Evolutionary conservation across 2,797 vertebrate genomes (phyloP).

Genomic region (Graptemys geographica): DNA sequence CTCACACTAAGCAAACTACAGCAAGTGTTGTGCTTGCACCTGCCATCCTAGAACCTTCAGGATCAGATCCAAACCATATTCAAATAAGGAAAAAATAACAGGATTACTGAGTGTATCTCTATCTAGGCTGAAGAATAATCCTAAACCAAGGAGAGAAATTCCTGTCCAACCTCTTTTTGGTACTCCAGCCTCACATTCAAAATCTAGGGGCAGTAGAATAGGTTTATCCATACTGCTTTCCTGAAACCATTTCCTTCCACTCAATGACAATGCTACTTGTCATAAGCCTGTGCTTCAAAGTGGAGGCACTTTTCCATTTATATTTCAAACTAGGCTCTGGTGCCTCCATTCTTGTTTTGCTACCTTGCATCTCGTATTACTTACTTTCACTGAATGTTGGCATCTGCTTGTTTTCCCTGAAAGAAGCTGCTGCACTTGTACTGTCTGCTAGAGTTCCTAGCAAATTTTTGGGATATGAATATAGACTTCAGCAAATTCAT

Average conservation of each 20-base stretch:
- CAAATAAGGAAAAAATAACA: background rate
- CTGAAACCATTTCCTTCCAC: background rate
- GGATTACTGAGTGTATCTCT: background rate
- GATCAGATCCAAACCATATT: background rate
- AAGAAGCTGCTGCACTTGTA: background rate
- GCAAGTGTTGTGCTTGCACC: background rate
- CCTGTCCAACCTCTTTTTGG: background rate
- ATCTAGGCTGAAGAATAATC: background rate
- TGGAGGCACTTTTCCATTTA: background rate
- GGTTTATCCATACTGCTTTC: background rate
- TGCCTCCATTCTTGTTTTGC: background rate
- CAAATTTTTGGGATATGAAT: background rate
- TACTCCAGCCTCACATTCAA: background rate
- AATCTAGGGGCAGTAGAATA: background rate
- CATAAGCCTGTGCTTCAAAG: background rate
- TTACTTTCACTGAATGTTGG: background rate
- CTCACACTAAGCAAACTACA: background rate
- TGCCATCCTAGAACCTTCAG: background rate
- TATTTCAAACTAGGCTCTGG: background rate
- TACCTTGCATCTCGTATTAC: background rate
- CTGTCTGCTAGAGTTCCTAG: background rate
- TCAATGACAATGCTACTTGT: background rate
- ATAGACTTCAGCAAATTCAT: background rate
- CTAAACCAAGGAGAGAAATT: background rate
- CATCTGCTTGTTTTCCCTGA: background rate